Conservation (phyloP, 2,113 vertebrate species). For the Pygoscelis adeliae region DNA sequence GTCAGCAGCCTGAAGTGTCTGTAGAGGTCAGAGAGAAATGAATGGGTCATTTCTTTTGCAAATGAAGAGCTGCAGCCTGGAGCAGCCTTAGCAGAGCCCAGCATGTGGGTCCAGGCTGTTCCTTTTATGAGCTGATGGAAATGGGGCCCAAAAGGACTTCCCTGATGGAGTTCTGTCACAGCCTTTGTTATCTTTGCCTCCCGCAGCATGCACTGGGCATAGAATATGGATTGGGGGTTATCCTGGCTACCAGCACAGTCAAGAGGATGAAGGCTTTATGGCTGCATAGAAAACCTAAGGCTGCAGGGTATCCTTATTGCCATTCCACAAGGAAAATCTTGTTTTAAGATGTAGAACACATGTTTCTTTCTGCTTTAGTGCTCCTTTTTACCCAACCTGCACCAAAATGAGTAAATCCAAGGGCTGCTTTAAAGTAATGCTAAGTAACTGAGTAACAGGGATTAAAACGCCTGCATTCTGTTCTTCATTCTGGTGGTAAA, state of each 20-base stretch:
- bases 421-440: background rate
- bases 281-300: background rate
- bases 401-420: background rate
- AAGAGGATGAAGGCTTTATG: background rate
- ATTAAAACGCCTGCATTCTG: background rate
- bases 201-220: background rate
- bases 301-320: background rate
- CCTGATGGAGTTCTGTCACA: conserved; percentile 16
- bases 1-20: conserved; percentile 23
- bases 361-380: background rate
- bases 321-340: background rate
- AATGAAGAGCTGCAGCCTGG: conserved; percentile 46
- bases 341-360: background rate
- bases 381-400: background rate
- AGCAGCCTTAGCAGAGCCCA: conserved; percentile 44
- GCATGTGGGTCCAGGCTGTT: conserved; percentile 55
- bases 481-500: background rate
- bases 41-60: conserved; percentile 64
- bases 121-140: conserved; percentile 52
- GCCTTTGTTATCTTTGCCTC: conserved; percentile 32
- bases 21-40: conserved; percentile 25
- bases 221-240: background rate
- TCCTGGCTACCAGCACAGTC: background rate
- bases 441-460: background rate
- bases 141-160: conserved; percentile 36